A percentile compares a stretch with the other conserved stretches of the same genome.
Conservation (phyloP, 2,797 vertebrate genomes). For the Alosa sapidissima region DNA sequence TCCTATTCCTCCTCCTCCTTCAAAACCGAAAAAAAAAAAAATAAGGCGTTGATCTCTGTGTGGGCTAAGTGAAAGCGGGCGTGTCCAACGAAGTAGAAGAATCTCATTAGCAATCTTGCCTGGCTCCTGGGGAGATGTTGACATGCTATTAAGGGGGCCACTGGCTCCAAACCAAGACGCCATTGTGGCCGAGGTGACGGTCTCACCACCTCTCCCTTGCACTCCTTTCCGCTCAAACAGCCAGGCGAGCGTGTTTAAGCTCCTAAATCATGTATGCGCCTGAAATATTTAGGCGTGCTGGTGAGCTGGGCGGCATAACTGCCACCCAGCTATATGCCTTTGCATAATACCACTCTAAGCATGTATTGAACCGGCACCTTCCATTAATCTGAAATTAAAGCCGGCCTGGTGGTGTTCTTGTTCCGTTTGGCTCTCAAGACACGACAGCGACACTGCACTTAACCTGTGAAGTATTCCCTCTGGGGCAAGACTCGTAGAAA, state of each 20-base stretch:
- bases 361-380: conserved; percentile 30
- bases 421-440: conserved; percentile 14
- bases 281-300: conserved; percentile 42
- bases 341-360: conserved; percentile 45
- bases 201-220: conserved; percentile 11
- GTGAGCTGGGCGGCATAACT: conserved; percentile 16
- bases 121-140: conserved; percentile 47
- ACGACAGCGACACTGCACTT: conserved; percentile 29
- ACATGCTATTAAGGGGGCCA: conserved; percentile 37
- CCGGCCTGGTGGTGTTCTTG: conserved; percentile 27
- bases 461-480: conserved; percentile 2
- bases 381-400: conserved; percentile 42
- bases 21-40: background rate
- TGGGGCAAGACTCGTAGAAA: background rate
- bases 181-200: conserved; percentile 16
- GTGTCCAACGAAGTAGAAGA: conserved; percentile 50
- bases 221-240: conserved; percentile 5
- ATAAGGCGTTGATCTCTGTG: conserved; percentile 46
- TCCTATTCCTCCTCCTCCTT: conserved; percentile 19
- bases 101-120: conserved; percentile 52
- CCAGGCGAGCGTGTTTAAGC: conserved; percentile 32
- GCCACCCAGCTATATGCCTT: background rate
- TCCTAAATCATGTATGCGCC: conserved; percentile 41
- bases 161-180: conserved; percentile 43
- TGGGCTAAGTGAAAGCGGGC: conserved; percentile 44